phyloP scores from a whole-genome alignment of 2,888 invertebrate species.

The Pandemis heparana region DNA sequence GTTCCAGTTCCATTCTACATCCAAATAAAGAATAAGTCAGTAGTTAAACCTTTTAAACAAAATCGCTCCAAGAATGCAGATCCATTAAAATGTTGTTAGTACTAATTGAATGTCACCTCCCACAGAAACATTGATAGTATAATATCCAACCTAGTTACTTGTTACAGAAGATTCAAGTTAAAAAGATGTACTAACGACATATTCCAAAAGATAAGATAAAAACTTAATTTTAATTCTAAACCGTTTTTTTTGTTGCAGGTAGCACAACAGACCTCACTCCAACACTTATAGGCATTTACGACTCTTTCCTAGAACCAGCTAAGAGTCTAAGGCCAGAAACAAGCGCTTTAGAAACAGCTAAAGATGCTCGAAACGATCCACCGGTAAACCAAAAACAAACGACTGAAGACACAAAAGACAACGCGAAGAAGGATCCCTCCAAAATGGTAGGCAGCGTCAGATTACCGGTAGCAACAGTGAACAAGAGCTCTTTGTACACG shows the following conservation, averaged over 20 bases:
- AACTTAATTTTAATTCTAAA: slow-evolving; percentile 10
- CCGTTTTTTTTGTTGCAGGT: slow-evolving; percentile 87
- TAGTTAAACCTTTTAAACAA: slow-evolving; percentile 21
- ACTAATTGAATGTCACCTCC: slow-evolving; percentile 53
- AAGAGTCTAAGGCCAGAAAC: slow-evolving; percentile 71
- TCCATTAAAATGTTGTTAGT: slow-evolving; percentile 58
- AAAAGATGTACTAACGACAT: background rate
- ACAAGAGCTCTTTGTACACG: slow-evolving; percentile 76
- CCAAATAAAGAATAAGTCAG: background rate
- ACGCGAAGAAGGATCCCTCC: slow-evolving; percentile 62
- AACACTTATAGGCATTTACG: slow-evolving; percentile 94
- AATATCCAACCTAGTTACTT: slow-evolving; percentile 10
- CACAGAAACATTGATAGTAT: background rate
- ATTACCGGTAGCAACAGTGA: slow-evolving; percentile 73
- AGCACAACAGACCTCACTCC: slow-evolving; percentile 95
- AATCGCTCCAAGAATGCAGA: slow-evolving; percentile 50
- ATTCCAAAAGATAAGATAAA: slow-evolving; percentile 15
- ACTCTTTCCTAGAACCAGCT: slow-evolving; percentile 88
- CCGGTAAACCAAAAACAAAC: slow-evolving; percentile 61
- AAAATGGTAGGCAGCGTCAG: slow-evolving; percentile 75
- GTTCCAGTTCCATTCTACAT: slow-evolving; percentile 3
- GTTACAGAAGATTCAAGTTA: background rate
- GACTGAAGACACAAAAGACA: slow-evolving; percentile 59
- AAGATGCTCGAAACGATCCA: slow-evolving; percentile 82
- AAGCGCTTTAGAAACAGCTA: slow-evolving; percentile 70